Evolutionary conservation across 1,140 invertebrate genomes (phyloP).

Genomic region (Drosophila kikkawai): DNA sequence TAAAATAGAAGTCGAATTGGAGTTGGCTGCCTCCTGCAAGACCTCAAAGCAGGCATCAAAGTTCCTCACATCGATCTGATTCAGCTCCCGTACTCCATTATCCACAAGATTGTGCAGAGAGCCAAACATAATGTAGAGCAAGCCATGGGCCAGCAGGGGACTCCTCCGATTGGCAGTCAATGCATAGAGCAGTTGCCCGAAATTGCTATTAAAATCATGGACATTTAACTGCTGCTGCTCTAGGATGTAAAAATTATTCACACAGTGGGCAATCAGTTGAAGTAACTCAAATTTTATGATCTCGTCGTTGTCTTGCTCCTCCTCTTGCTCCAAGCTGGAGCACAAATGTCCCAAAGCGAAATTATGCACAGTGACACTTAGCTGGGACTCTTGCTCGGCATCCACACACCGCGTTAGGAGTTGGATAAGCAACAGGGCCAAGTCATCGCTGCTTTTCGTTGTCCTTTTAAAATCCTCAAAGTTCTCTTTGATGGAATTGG

Average conservation of each 20-base stretch:
- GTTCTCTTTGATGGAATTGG: constrained; percentile 10
- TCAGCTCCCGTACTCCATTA: constrained; percentile 46
- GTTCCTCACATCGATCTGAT: constrained; percentile 60
- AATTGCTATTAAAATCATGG: constrained; percentile 69
- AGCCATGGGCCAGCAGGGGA: constrained; percentile 49
- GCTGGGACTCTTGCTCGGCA: constrained; percentile 62
- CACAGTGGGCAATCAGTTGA: constrained; percentile 66
- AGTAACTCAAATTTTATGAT: constrained; percentile 75
- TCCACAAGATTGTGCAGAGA: constrained; percentile 73
- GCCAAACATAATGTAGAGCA: constrained; percentile 74
- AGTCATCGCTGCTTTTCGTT: constrained; percentile 71
- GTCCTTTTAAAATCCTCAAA: constrained; percentile 51
- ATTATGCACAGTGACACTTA: constrained; percentile 72
- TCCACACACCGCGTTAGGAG: constrained; percentile 69
- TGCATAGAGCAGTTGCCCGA: constrained; percentile 67
- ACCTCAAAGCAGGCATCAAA: constrained; percentile 73
- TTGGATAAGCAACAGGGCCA: constrained; percentile 72
- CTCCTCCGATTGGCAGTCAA: constrained; percentile 61
- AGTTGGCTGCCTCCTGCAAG: constrained; percentile 44
- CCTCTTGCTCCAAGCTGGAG: constrained; percentile 23
- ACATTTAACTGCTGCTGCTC: constrained; percentile 56
- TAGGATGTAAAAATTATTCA: constrained; percentile 71
- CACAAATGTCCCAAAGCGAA: constrained; percentile 74
- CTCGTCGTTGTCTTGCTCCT: constrained; percentile 46
- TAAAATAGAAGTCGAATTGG: constrained; percentile 45